Conservation (phyloP, 1,140 invertebrate genomes). For the Caenorhabditis briggsae region DNA sequence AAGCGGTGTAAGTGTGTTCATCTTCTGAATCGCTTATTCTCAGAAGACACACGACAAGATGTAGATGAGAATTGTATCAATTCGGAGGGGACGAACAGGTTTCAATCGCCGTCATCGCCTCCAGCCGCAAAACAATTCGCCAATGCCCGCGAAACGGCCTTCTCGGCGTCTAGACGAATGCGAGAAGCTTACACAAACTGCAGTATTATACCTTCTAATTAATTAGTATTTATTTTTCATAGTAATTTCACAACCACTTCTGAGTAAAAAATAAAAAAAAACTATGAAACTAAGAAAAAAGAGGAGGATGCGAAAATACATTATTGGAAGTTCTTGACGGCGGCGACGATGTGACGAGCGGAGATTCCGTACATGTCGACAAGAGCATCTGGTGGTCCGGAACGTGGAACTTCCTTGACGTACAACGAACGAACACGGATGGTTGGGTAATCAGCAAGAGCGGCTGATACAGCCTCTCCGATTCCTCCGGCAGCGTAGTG, state of each 20-base stretch:
- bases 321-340: constrained; percentile 79
- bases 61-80: constrained; percentile 50
- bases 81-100: constrained; percentile 20
- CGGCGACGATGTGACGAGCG: constrained; percentile 85
- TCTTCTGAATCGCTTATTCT: constrained; percentile 52
- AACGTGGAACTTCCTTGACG: constrained; percentile 89
- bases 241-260: constrained; percentile 6
- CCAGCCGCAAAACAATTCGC: constrained; percentile 31
- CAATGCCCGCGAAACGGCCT: constrained; percentile 43
- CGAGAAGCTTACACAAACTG: constrained; percentile 26
- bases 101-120: constrained; percentile 12
- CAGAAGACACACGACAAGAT: constrained; percentile 43
- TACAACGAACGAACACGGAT: constrained; percentile 88
- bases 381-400: constrained; percentile 87
- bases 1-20: constrained; percentile 12
- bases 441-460: constrained; percentile 83
- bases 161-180: background rate
- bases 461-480: constrained; percentile 91
- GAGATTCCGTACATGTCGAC: constrained; percentile 91
- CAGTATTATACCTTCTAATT: background rate
- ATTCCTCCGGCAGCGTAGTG: constrained; percentile 95
- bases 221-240: background rate
- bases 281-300: constrained; percentile 29
- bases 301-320: constrained; percentile 3
- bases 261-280: constrained; percentile 2